A percentile compares a stretch with the other conserved stretches of the same genome.
Conservation (phyloP, 2,888 invertebrate genomes). For the Cactoblastis cactorum region DNA sequence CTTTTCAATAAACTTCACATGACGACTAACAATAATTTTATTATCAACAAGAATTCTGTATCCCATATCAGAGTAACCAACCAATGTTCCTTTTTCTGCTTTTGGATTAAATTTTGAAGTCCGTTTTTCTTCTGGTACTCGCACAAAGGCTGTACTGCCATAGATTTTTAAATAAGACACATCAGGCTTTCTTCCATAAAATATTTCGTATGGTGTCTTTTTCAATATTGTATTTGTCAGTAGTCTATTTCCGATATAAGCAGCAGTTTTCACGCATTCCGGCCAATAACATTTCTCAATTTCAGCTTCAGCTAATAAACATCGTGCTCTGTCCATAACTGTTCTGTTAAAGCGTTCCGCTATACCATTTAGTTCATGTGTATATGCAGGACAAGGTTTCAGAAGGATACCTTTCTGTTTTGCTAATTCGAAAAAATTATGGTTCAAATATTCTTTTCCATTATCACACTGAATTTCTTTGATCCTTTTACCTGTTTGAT, state of each 20-base stretch:
- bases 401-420: background rate
- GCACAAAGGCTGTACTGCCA: too few relatives aligned
- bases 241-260: background rate
- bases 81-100: too few relatives aligned
- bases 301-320: slow-evolving; percentile 12
- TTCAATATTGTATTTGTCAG: background rate
- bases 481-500: background rate
- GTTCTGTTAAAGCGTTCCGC: slow-evolving; percentile 14
- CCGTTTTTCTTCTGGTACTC: too few relatives aligned
- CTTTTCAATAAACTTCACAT: too few relatives aligned
- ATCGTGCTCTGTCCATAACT: slow-evolving; percentile 11
- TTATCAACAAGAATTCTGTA: too few relatives aligned
- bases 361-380: slow-evolving; percentile 12
- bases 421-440: background rate
- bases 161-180: too few relatives aligned
- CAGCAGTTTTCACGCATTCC: background rate
- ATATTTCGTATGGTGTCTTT: background rate
- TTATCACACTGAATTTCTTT: background rate
- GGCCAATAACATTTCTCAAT: slow-evolving; percentile 13
- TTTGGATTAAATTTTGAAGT: too few relatives aligned
- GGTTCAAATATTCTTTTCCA: background rate
- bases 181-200: background rate
- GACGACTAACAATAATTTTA: too few relatives aligned
- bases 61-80: too few relatives aligned
- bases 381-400: background rate